phyloP scores from a whole-genome alignment of 2,888 invertebrate genomes.

The Ophioninae sp. region DNA sequence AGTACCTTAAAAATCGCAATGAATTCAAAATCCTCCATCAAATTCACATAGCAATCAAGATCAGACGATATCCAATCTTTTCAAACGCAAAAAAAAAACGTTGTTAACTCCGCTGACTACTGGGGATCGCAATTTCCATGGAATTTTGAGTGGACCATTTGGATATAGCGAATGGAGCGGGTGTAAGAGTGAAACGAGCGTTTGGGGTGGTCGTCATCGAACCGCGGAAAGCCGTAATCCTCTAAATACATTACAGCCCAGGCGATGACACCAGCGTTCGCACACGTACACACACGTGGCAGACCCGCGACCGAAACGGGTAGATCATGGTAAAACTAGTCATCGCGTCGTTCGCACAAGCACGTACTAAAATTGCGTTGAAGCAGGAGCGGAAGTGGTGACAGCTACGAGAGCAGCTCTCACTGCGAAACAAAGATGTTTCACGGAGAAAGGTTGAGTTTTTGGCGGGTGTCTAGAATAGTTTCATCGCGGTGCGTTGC shows the following conservation, averaged over 20 bases:
- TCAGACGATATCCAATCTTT: background rate
- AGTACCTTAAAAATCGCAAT: too few species aligned
- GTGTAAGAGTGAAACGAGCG: slow-evolving; percentile 35
- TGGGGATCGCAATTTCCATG: background rate
- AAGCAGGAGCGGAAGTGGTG: slow-evolving; percentile 10
- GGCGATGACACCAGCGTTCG: slow-evolving; percentile 57
- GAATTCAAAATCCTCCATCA: too few species aligned
- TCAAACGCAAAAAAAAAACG: background rate
- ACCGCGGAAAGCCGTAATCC: slow-evolving; percentile 64
- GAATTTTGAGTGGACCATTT: slow-evolving; percentile 30
- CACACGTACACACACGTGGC: background rate
- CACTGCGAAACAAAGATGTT: slow-evolving; percentile 61
- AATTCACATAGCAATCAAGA: background rate
- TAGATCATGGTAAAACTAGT: slow-evolving; percentile 49
- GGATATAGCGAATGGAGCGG: slow-evolving; percentile 28
- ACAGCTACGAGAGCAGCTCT: slow-evolving; percentile 14
- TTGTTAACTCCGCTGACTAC: background rate
- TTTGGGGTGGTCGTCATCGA: slow-evolving; percentile 51
- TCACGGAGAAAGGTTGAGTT: slow-evolving; percentile 32
- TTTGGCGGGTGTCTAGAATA: slow-evolving; percentile 41
- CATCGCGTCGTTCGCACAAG: slow-evolving; percentile 55
- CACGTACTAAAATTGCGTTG: slow-evolving; percentile 57
- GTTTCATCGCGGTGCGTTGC: slow-evolving; percentile 12
- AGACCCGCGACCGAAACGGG: slow-evolving; percentile 28
- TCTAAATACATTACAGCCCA: slow-evolving; percentile 59